Evolutionary conservation across 1,140 invertebrate species (phyloP).

Genomic region (Scaptodrosophila lebanonensis): DNA sequence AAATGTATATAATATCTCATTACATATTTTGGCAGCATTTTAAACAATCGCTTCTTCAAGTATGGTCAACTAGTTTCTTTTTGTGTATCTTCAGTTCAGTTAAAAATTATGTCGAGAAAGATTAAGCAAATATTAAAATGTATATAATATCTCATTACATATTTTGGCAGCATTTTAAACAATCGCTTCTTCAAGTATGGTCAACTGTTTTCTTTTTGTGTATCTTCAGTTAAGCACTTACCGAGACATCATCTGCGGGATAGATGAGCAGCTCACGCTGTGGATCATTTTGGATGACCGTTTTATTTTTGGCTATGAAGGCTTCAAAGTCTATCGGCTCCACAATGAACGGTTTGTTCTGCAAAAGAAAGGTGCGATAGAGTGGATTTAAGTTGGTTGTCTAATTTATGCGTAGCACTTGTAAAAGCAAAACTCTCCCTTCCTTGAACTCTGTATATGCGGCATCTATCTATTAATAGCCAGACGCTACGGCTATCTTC

Average conservation of each 20-base stretch:
- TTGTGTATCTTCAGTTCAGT: not conserved
- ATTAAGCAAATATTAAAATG: no score
- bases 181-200: no score
- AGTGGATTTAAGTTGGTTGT: constrained; percentile 32
- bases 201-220: not conserved
- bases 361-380: constrained; percentile 68
- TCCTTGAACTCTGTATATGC: no score
- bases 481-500: constrained; percentile 15
- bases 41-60: no score
- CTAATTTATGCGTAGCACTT: constrained; percentile 69
- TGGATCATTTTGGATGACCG: constrained; percentile 93
- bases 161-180: no score
- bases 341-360: constrained; percentile 87
- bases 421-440: constrained; percentile 55
- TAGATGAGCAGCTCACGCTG: constrained; percentile 92
- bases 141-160: no score
- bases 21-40: constrained; percentile 1
- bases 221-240: no score
- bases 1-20: constrained; percentile 4
- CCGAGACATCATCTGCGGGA: constrained; percentile 93
- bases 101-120: no score
- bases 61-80: not conserved
- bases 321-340: constrained; percentile 94
- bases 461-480: constrained; percentile 44
- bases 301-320: constrained; percentile 93